phyloP scores from a whole-genome alignment of 35 echinoderm and acorn worm genomes.

The Apostichopus californicus region DNA sequence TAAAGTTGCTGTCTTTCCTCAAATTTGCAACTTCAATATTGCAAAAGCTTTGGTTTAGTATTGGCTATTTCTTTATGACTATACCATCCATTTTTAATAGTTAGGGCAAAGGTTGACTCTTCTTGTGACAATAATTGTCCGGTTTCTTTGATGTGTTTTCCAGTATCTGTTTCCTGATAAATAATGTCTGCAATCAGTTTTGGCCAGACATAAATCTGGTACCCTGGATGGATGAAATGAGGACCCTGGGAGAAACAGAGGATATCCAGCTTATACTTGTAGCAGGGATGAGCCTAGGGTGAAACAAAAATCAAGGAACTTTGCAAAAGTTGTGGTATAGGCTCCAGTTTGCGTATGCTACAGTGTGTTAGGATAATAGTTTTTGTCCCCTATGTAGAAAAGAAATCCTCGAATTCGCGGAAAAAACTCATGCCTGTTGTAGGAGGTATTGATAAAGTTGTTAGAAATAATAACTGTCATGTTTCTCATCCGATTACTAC shows the following conservation, averaged over 20 bases:
- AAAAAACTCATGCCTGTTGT: too few relatives aligned
- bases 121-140: neutral
- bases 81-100: neutral
- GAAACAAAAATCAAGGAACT: neutral
- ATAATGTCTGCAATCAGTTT: neutral
- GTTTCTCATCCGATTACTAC: too few relatives aligned
- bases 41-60: neutral
- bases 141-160: neutral
- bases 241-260: neutral
- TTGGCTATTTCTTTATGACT: neutral
- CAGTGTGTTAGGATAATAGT: too few relatives aligned
- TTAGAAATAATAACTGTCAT: neutral
- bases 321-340: too few relatives aligned
- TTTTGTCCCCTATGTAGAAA: too few relatives aligned
- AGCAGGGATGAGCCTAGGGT: neutral
- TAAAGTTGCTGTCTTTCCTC: neutral
- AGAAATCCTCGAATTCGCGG: too few relatives aligned
- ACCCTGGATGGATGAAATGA: neutral
- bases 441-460: neutral
- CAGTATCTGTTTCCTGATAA: neutral
- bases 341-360: neutral
- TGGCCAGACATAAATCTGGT: neutral
- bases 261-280: neutral
- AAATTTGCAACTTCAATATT: neutral
- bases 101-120: neutral